Percentiles rank a stretch among this genome's conserved stretches.
Evolutionary conservation across 2,113 vertebrate genomes (phyloP).

Genomic region (Tringa solitaria): DNA sequence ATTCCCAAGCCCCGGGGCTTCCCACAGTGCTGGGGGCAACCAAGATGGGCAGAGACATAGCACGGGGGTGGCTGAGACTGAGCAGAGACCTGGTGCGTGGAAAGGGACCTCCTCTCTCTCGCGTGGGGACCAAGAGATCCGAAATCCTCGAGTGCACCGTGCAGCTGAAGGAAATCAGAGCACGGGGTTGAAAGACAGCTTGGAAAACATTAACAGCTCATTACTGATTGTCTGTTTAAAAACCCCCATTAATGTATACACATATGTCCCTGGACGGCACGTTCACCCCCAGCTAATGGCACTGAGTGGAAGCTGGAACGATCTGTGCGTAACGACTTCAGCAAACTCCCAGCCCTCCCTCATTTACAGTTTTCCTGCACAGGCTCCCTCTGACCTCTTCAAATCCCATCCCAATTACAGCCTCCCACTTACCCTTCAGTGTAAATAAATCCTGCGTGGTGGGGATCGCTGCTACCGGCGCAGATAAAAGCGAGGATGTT

Average conservation of each 20-base stretch:
- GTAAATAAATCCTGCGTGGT: constrained; percentile 33
- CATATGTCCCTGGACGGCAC: background rate
- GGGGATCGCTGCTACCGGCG: constrained; percentile 5
- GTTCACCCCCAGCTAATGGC: constrained; percentile 33
- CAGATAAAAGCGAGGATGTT: background rate
- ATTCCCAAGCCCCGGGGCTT: background rate
- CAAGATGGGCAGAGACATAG: background rate
- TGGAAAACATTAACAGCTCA: constrained; percentile 64
- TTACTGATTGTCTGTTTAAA: constrained; percentile 57
- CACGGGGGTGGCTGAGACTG: fast-evolving
- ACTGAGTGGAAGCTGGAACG: constrained; percentile 24
- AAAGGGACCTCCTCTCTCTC: background rate
- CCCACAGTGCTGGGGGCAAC: background rate
- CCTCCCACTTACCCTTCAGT: constrained; percentile 48
- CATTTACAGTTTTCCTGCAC: constrained; percentile 10
- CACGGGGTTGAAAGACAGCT: background rate
- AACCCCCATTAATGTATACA: constrained; percentile 12
- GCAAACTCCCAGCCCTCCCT: constrained; percentile 23
- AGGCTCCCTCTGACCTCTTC: constrained; percentile 44
- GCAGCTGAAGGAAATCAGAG: background rate
- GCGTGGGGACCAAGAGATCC: fast-evolving
- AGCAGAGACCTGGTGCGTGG: background rate
- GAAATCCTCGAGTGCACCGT: fast-evolving
- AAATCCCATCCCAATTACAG: constrained; percentile 64
- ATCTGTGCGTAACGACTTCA: background rate